Evolutionary conservation across 2,113 vertebrate species (phyloP), one percentile per base, ranked within the genome.

Genomic region (Anhinga rufa): DNA sequence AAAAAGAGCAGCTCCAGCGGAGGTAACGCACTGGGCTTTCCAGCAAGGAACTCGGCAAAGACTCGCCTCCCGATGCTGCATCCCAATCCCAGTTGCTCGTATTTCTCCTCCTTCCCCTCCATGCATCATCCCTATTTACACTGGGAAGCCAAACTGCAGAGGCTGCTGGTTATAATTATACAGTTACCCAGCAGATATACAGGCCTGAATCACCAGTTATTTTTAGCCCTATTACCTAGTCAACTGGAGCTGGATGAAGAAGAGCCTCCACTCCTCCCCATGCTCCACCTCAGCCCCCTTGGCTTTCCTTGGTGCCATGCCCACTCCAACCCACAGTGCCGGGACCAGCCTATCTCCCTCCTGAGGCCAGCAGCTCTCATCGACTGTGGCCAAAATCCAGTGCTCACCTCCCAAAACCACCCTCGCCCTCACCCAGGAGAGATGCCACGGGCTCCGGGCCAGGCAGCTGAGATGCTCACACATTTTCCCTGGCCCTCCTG

Each of bases 191-290:
- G 95, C 82, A 97, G 97, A 97, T 95, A 94, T 95, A 92, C 96
- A 96, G 96, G 92, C 95, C 96, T 98, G 93, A 98, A 97, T 98
- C 93, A 95, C 91, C 96, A 82, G 97, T 83, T 97, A 98, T 98
- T 97, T 98, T 97, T 96, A 97, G 96, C 96, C 88, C 87, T 96
- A 97, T 96, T 96, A 96, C 96, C 94, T 97, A 97, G 95, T 97
- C 96, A 95, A 97, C 94, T 94, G 82, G 86, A 93, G 95, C 87
- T 95, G 95, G 94, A 94, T 96, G 95, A 97, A 97, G 95, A 95
- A 94, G 95, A 97, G 82, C 87, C 78, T 95, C 64, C 87, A 93
- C 81, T 92, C 71, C 64, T 60, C 85, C 74, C 66, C 12, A 8
- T 4, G 0, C 72, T 88, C 69, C 90, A 90, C 75, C 93, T 78